phyloP scores from a whole-genome alignment of 2,113 vertebrate species.

The Boulengerochromis microlepis region DNA sequence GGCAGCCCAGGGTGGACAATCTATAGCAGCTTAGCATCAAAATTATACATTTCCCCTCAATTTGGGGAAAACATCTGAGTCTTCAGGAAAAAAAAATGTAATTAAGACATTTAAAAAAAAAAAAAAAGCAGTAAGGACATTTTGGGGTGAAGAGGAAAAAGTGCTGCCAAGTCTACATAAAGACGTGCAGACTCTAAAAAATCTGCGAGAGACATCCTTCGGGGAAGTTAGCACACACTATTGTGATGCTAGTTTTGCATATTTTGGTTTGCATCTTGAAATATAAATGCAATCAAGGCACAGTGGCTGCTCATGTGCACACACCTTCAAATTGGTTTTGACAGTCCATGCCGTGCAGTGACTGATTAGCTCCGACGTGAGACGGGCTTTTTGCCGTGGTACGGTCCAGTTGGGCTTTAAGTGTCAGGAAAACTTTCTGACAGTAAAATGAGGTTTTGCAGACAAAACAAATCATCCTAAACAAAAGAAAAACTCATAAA shows the following conservation, averaged over 20 bases:
- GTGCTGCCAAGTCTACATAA: not conserved
- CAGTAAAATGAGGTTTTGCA: not conserved
- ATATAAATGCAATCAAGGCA: constrained; percentile 61
- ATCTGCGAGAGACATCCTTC: not conserved
- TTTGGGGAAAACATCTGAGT: not conserved
- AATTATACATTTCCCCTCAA: not conserved
- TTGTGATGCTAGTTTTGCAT: constrained; percentile 42
- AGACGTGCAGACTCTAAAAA: not conserved
- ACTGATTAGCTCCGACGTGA: not conserved
- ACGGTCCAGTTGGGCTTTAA: not conserved
- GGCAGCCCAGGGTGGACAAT: not conserved
- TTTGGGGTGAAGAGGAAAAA: not conserved
- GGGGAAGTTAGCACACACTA: not conserved
- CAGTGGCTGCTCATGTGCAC: constrained; percentile 25
- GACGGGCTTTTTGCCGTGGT: not conserved
- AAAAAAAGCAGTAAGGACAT: not conserved
- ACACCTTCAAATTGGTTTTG: not conserved
- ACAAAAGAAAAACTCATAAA: not conserved
- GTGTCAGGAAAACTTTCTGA: not conserved
- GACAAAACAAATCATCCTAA: not conserved
- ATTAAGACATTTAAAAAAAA: not conserved
- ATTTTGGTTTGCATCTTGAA: constrained; percentile 38
- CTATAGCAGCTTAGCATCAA: not conserved
- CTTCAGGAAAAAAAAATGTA: not conserved
- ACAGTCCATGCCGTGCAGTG: not conserved